phyloP scores from a whole-genome alignment of 2,797 vertebrate genomes.

The Babyrousa celebensis region DNA sequence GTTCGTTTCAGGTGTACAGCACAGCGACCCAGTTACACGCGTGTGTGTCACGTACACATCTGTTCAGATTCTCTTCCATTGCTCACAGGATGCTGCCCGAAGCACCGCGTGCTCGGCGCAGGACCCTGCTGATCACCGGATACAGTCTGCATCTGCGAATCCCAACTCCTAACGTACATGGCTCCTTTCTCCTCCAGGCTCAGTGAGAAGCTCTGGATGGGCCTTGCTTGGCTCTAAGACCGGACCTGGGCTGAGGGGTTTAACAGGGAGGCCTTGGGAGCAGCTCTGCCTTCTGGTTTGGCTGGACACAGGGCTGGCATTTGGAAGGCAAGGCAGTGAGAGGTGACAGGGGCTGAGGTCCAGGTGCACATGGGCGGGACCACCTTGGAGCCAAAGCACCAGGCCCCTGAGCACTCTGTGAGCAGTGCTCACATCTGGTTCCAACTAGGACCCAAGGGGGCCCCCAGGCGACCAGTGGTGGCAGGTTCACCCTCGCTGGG shows the following conservation, averaged over 20 bases:
- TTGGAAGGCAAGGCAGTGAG: not conserved
- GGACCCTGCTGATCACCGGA: too few relatives aligned
- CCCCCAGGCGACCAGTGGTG: not conserved
- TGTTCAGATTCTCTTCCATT: too few relatives aligned
- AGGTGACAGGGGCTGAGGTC: not conserved
- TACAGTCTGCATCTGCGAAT: too few relatives aligned
- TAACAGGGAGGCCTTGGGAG: not conserved
- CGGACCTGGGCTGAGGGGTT: too few relatives aligned
- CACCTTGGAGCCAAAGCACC: not conserved
- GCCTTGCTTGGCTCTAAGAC: rapidly evolving
- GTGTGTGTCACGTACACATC: too few relatives aligned
- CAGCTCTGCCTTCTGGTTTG: not conserved
- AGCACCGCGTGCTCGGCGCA: too few relatives aligned
- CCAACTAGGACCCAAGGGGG: not conserved
- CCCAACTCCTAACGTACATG: not conserved
- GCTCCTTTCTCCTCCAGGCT: not conserved
- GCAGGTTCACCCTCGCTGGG: not conserved
- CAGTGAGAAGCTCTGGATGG: not conserved
- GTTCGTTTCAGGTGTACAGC: too few relatives aligned
- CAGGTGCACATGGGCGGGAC: too few relatives aligned
- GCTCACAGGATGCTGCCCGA: too few relatives aligned
- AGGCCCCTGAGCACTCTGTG: not conserved
- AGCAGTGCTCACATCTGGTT: not conserved
- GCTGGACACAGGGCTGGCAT: not conserved
- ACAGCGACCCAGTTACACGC: too few relatives aligned